Evolutionary conservation across 2,797 vertebrate genomes (phyloP).

Genomic region (Melanotaenia maccullochi): DNA sequence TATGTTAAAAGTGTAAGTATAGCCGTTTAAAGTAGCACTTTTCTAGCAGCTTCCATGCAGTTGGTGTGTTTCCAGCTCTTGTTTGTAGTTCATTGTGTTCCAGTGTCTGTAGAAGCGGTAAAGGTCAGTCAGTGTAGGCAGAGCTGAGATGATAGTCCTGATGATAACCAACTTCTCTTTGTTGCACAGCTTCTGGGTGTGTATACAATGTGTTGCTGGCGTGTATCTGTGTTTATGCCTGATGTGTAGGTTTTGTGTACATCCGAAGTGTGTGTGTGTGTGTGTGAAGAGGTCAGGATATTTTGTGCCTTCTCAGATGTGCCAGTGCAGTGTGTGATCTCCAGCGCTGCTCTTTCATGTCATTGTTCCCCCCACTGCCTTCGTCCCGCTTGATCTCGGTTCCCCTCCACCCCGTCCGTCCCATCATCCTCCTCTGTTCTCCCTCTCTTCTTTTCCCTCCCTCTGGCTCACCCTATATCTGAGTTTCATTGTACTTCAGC

Average conservation of each 20-base stretch:
- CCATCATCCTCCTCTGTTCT: slow-evolving; percentile 34
- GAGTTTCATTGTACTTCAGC: slow-evolving; percentile 19
- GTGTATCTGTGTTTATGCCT: slow-evolving; percentile 31
- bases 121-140: slow-evolving; percentile 70
- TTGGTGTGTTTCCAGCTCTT: slow-evolving; percentile 8
- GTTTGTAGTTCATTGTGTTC: slow-evolving; percentile 46
- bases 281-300: slow-evolving; percentile 74
- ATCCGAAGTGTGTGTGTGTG: slow-evolving; percentile 9
- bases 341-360: slow-evolving; percentile 81
- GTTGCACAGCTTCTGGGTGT: slow-evolving; percentile 51
- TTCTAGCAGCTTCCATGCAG: slow-evolving; percentile 1
- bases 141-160: slow-evolving; percentile 54
- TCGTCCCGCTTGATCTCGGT: slow-evolving; percentile 73
- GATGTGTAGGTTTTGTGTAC: neutral
- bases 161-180: slow-evolving; percentile 59
- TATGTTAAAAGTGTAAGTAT: slow-evolving; percentile 1
- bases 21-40: neutral
- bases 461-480: slow-evolving; percentile 2
- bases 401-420: slow-evolving; percentile 41
- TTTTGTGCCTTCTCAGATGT: slow-evolving; percentile 79
- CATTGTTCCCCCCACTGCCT: slow-evolving; percentile 76
- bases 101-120: slow-evolving; percentile 26
- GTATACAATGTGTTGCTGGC: slow-evolving; percentile 16
- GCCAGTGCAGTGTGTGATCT: slow-evolving; percentile 76
- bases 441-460: slow-evolving; percentile 8